phyloP scores from a whole-genome alignment of 2,113 vertebrate genomes.

The Oxyruncus cristatus region DNA sequence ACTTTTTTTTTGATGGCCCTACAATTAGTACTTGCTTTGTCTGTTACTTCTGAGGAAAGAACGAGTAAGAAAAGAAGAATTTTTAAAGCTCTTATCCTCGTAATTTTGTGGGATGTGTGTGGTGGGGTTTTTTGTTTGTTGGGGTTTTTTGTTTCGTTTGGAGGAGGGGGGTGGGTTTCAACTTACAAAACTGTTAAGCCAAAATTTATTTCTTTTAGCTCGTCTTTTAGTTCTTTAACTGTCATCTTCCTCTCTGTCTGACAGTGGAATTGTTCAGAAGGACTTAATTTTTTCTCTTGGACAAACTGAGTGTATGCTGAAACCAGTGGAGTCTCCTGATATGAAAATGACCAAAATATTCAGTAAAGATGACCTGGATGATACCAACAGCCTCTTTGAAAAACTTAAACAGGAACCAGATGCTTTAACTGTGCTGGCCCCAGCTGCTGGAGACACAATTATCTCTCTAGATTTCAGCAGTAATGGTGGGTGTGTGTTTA shows the following conservation, averaged over 20 bases:
- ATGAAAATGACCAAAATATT: constrained; percentile 83
- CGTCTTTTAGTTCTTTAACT: not conserved
- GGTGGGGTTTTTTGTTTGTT: not conserved
- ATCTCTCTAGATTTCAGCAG: constrained; percentile 89
- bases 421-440: constrained; percentile 89
- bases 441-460: constrained; percentile 91
- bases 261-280: constrained; percentile 92
- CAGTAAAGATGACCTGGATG: constrained; percentile 72
- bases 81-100: not conserved
- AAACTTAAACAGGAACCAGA: constrained; percentile 91
- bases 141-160: not conserved
- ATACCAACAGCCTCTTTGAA: constrained; percentile 83
- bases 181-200: not conserved
- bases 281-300: constrained; percentile 91
- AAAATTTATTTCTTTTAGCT: not conserved
- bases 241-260: not conserved
- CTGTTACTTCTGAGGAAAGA: not conserved
- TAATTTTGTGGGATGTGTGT: not conserved
- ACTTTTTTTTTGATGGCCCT: not conserved
- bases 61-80: not conserved
- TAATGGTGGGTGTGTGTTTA: constrained; percentile 79
- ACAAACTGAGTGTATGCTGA: constrained; percentile 85
- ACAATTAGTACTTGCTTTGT: not conserved
- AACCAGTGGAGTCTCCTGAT: constrained; percentile 77
- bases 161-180: not conserved